These are phyloP conservation scores for Agraylea sexmaculata DNA, from an alignment of 1,140 invertebrate genomes.

Conservation along the genomic window DNA sequence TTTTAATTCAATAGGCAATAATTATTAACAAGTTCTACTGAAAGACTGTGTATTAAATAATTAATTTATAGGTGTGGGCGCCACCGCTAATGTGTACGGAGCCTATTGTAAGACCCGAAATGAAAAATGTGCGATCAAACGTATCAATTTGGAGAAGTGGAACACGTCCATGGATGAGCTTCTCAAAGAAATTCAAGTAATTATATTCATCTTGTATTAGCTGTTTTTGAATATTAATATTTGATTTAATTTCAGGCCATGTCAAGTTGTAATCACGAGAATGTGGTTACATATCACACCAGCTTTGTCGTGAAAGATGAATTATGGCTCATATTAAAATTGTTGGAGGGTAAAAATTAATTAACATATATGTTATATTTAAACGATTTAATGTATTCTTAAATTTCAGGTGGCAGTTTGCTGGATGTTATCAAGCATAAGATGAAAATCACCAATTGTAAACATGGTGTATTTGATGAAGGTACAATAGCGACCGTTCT, in stretches of 20 bases:
- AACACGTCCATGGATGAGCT: constrained; percentile 98
- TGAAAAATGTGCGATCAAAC: constrained; percentile 97
- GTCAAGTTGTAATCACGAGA: constrained; percentile 99
- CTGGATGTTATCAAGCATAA: constrained; percentile 98
- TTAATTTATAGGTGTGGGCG: constrained; percentile 56
- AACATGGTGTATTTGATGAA: constrained; percentile 98
- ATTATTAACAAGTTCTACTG: neutral
- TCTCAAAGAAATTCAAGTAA: constrained; percentile 79
- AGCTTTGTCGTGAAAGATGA: constrained; percentile 98
- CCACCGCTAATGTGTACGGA: constrained; percentile 91
- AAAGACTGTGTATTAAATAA: neutral
- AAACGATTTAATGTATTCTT: neutral
- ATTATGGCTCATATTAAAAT: constrained; percentile 90
- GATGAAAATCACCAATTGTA: constrained; percentile 84
- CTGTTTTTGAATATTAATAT: neutral
- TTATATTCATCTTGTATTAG: neutral
- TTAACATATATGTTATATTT: neutral
- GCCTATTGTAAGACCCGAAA: constrained; percentile 88
- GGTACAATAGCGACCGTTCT: constrained; percentile 96
- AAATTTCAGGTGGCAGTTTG: constrained; percentile 61
- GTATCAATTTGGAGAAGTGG: constrained; percentile 99
- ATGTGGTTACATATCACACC: constrained; percentile 98
- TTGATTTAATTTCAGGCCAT: constrained; percentile 63
- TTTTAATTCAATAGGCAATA: neutral
- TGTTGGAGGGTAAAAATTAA: constrained; percentile 46